phyloP scores from a whole-genome alignment of 2,888 invertebrate genomes.

The Clistopyga incitator region DNA sequence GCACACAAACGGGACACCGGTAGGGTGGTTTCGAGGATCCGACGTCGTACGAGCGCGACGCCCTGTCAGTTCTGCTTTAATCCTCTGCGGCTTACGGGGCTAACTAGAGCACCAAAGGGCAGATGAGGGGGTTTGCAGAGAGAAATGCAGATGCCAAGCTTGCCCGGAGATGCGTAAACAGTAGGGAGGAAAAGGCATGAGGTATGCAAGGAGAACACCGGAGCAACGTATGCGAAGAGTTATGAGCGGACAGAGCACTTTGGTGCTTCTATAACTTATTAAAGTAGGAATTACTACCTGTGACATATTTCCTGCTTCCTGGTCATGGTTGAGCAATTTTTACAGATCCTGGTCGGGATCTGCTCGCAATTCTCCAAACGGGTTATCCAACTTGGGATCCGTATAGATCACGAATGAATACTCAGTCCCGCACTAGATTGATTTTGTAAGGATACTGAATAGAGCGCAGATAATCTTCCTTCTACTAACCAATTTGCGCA shows the following conservation, averaged over 20 bases:
- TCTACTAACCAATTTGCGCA: no score
- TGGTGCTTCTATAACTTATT: slow-evolving; percentile 10
- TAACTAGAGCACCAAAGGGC: slow-evolving; percentile 65
- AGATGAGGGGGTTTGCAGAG: slow-evolving; percentile 53
- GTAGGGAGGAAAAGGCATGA: neutral
- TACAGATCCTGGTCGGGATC: no score
- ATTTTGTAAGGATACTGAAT: no score
- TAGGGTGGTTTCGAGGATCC: slow-evolving; percentile 37
- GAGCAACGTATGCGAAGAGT: neutral
- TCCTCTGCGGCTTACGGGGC: slow-evolving; percentile 62
- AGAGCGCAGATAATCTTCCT: no score
- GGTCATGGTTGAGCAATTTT: neutral
- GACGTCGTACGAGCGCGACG: slow-evolving; percentile 41
- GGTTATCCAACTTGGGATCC: no score
- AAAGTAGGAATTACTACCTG: slow-evolving; percentile 4
- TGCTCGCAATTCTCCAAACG: no score
- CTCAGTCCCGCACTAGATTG: no score
- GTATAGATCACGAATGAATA: no score
- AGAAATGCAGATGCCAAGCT: slow-evolving; percentile 52
- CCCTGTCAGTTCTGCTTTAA: slow-evolving; percentile 64
- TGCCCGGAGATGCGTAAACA: slow-evolving; percentile 32
- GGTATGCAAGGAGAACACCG: slow-evolving; percentile 12
- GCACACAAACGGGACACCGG: slow-evolving; percentile 54
- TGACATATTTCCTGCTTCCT: neutral
- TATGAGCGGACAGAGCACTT: neutral